Conservation (phyloP, 2,797 vertebrate genomes). For the Ara ararauna region DNA sequence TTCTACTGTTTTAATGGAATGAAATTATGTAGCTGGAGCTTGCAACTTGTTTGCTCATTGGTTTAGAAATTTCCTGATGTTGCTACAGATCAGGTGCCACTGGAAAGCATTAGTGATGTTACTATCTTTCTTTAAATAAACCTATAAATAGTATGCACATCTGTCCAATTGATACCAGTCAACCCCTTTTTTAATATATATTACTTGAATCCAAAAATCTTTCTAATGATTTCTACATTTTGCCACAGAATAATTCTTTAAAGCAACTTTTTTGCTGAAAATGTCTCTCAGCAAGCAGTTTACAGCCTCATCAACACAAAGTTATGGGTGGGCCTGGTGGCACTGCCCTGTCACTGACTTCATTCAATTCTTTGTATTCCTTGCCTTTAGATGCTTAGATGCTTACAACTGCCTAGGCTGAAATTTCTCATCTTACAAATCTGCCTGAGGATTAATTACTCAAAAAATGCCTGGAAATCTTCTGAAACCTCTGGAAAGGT, state of each 20-base stretch:
- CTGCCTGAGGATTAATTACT: not conserved
- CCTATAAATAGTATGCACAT: not conserved
- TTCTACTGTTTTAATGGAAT: not conserved
- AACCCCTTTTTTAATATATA: not conserved
- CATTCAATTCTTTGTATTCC: not conserved
- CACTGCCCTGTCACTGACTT: not conserved
- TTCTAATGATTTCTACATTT: not conserved
- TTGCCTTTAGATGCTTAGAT: not conserved
- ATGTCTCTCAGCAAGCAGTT: not conserved
- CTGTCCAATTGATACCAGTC: not conserved
- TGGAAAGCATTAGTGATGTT: not conserved
- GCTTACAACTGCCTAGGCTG: not conserved
- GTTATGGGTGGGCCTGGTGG: not conserved
- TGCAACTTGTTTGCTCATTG: not conserved
- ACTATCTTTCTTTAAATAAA: not conserved
- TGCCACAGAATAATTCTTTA: not conserved
- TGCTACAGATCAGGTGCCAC: not conserved
- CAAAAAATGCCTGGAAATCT: not conserved
- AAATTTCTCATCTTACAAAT: not conserved
- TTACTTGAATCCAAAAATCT: not conserved
- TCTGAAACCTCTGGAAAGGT: not conserved
- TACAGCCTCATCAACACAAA: not conserved
- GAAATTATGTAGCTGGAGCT: not conserved
- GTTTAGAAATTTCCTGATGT: not conserved
- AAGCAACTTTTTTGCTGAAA: not conserved